Evolutionary conservation across 2,797 vertebrate genomes (phyloP), one percentile per base, ranked within the genome.

Genomic region (Clamator glandarius): DNA sequence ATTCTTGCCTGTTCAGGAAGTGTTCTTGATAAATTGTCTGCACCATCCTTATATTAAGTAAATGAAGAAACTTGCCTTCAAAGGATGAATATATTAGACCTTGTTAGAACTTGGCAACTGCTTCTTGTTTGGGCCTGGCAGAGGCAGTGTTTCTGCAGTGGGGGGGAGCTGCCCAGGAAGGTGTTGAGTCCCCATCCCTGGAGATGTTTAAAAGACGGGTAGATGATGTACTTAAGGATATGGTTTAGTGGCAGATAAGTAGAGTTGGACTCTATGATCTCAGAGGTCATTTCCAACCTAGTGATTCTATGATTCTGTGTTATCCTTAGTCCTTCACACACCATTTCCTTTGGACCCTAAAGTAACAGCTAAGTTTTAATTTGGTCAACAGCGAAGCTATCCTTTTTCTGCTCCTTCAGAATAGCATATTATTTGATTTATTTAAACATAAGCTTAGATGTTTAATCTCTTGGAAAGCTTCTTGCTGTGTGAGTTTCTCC

Each of bases 391-490:
- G 42, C 64, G 86, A 91, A 82, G 16, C 46, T 59, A 8, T 61
- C 55, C 19, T 86, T 81, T 59, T 70, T 64, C 31, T 84, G 31
- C 18, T 84, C 24, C 57, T 94, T 87, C 28, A 79, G 48, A 24
- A 6, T 19, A 70, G 28, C 16, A 75, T 93, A 63, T 84, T 5
- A 55, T 51, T 83, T 57, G 36, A 76, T 84, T 76, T 54, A 69
- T 81, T 88, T 84, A 83, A 92, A 85, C 31, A 33, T 33, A 82
- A 76, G n/a, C 29, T 72, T 63, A 72, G 42, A 93, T 21, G 13
- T 92, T 91, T 85, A n/a, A 84, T 76, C 29, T 80, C 62, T 87
- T 57, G 46, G 85, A 75, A 80, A 88, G 57, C 21, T 39, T 68
- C 36, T 58, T 88, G 54, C 41, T 83, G 20, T 3, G 0, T 74